Conservation (phyloP, 2,113 vertebrate species). For the Triplophysa tibetana region DNA sequence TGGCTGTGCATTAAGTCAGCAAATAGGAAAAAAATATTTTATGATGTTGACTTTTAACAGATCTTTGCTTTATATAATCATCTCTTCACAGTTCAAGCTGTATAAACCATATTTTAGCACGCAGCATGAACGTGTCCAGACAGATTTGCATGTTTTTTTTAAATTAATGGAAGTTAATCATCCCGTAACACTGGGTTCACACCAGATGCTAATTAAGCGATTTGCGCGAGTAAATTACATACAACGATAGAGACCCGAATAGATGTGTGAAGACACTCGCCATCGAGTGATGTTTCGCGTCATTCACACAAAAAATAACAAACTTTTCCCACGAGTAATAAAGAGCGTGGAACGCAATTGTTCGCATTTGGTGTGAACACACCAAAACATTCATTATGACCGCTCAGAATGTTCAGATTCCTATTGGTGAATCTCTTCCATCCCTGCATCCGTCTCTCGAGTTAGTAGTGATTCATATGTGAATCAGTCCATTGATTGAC, state of each 20-base stretch:
- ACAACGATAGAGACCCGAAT: no score
- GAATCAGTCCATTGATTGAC: conserved; percentile 30
- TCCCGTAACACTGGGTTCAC: background rate
- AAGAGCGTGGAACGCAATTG: no score
- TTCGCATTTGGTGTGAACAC: no score
- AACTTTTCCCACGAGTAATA: no score
- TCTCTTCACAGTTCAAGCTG: background rate
- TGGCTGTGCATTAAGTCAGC: background rate
- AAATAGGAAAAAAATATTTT: no score
- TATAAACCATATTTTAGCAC: background rate
- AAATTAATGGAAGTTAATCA: conserved; percentile 11
- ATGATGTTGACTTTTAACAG: no score
- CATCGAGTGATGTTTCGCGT: no score
- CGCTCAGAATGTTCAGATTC: background rate
- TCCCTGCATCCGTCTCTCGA: background rate
- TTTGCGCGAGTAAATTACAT: no score
- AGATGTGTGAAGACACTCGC: no score
- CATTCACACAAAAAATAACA: no score
- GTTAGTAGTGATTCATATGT: conserved; percentile 13
- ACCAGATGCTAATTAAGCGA: no score
- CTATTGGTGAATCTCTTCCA: background rate
- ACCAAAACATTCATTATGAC: conserved; percentile 1
- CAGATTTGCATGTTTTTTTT: background rate
- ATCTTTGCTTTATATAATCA: background rate
- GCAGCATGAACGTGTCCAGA: background rate